Percentiles rank a stretch among this genome's conserved stretches.
phyloP scores from a whole-genome alignment of 2,797 vertebrate genomes.

The Trichosurus vulpecula region DNA sequence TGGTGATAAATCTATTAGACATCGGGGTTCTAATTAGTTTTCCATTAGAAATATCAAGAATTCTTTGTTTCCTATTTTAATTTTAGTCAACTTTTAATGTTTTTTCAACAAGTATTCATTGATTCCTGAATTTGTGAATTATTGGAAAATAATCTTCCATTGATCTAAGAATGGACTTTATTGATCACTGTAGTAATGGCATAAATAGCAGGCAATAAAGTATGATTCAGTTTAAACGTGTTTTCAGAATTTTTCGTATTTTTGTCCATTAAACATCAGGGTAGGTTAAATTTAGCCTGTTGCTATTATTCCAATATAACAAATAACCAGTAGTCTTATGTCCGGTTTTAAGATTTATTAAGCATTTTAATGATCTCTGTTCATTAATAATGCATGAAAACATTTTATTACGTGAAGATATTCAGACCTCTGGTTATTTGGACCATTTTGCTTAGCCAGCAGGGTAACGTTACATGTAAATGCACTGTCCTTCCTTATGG shows the following conservation, averaged over 20 bases:
- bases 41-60: not conserved
- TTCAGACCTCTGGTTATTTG: not conserved
- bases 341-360: not conserved
- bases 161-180: not conserved
- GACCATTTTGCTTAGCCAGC: not conserved
- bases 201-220: not conserved
- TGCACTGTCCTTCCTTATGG: not conserved
- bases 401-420: not conserved
- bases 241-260: not conserved
- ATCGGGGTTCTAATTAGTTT: not conserved
- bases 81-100: not conserved
- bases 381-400: not conserved
- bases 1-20: not conserved
- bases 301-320: not conserved
- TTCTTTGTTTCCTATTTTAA: not conserved
- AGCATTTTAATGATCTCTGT: not conserved
- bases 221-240: not conserved
- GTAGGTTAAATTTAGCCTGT: not conserved
- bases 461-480: not conserved
- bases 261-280: not conserved
- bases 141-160: not conserved
- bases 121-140: not conserved
- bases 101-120: not conserved
- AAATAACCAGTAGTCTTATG: not conserved
- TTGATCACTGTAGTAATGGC: not conserved